Conservation (phyloP, 2,888 invertebrate genomes). For the Drosophila infuscata region DNA sequence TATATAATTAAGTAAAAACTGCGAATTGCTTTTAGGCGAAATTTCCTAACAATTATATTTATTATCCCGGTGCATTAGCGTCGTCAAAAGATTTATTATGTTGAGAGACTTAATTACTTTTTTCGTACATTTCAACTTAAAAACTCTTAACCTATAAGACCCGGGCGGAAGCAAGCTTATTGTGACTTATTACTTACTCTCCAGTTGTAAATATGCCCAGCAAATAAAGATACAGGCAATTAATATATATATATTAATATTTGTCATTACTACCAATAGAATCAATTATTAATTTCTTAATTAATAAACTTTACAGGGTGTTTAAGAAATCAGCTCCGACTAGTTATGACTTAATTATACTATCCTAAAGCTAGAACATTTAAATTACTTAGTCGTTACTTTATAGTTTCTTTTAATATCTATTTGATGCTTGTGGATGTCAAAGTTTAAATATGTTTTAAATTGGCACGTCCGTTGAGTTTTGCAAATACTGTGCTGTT, state of each 20-base stretch:
- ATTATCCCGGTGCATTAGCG: conserved; percentile 14
- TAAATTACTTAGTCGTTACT: conserved; percentile 1
- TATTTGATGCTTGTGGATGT: conserved; percentile 8
- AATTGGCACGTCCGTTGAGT: conserved; percentile 9
- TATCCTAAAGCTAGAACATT: neutral
- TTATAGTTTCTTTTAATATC: neutral
- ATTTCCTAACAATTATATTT: neutral
- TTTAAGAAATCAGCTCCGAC: neutral
- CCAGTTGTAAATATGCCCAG: conserved; percentile 3
- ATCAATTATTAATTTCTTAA: neutral
- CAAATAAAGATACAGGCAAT: neutral
- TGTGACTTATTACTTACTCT: neutral
- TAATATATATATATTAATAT: neutral
- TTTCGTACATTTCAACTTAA: conserved; percentile 37
- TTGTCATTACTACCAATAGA: neutral
- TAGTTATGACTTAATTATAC: neutral
- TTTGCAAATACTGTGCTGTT: conserved; percentile 3
- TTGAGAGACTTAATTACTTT: conserved; percentile 30
- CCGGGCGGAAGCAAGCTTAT: conserved; percentile 21
- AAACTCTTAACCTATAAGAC: conserved; percentile 36
- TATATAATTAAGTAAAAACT: conserved; percentile 8
- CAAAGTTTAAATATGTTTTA: conserved; percentile 6
- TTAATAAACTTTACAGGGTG: neutral
- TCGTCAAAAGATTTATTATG: conserved; percentile 16
- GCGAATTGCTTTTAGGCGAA: conserved; percentile 19